Evolutionary conservation across 2,888 invertebrate species (phyloP).

Genomic region (Caradrina kadenii): DNA sequence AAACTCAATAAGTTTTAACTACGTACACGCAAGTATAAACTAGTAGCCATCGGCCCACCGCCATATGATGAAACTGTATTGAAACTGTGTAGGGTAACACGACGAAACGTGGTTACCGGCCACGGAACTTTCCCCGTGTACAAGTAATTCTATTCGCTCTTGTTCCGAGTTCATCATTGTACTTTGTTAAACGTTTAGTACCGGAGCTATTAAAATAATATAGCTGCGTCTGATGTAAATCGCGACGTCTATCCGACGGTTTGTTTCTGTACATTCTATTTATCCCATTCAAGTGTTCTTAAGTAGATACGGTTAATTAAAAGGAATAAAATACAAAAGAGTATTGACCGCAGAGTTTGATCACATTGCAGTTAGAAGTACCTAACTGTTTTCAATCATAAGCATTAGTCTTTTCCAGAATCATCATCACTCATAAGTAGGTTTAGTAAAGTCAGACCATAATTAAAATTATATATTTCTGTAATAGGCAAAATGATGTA

Average conservation of each 20-base stretch:
- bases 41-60: neutral
- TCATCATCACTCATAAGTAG: neutral
- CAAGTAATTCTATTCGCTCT: neutral
- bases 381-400: neutral
- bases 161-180: neutral
- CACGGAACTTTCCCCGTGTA: conserved; percentile 17
- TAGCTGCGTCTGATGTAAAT: too few species aligned
- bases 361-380: too few species aligned
- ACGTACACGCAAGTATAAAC: neutral
- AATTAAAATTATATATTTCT: neutral
- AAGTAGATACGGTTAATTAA: too few species aligned
- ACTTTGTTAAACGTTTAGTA: neutral
- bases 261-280: too few species aligned
- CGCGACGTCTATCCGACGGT: too few species aligned
- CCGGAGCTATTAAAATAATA: neutral
- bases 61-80: conserved; percentile 14
- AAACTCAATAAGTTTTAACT: conserved; percentile 31
- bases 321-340: too few species aligned
- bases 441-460: neutral
- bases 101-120: conserved; percentile 5
- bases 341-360: too few species aligned
- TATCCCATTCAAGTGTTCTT: too few species aligned
- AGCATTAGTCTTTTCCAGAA: neutral
- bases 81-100: conserved; percentile 22
- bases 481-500: conserved; percentile 24